A percentile compares a stretch with the other conserved stretches of the same genome.
These are phyloP conservation scores for Eugnorisma glareosa DNA, from an alignment of 2,888 invertebrate species.

Conservation along the genomic window DNA sequence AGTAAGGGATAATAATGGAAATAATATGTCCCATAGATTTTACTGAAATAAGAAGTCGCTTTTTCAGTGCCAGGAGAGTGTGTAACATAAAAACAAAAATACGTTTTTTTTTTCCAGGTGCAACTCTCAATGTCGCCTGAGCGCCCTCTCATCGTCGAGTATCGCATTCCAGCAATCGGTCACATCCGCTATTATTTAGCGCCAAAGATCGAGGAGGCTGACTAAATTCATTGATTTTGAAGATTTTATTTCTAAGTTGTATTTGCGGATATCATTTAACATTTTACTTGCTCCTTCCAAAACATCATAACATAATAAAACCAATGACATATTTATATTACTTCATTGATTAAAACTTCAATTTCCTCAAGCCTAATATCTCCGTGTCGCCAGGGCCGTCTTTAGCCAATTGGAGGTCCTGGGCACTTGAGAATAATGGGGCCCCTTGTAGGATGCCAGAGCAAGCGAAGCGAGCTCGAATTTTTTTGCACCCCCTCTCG, in stretches of 20 bases:
- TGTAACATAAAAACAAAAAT: too few species aligned
- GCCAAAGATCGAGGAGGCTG: constrained; percentile 99
- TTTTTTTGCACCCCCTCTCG: too few species aligned
- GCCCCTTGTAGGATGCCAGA: too few species aligned
- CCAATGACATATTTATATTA: too few species aligned
- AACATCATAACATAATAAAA: too few species aligned
- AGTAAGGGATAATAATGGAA: too few species aligned
- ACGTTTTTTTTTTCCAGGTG: constrained; percentile 89
- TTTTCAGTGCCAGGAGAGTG: background rate
- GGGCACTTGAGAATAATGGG: too few species aligned
- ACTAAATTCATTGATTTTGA: constrained; percentile 77
- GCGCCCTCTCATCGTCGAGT: constrained; percentile 99
- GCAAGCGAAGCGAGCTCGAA: too few species aligned
- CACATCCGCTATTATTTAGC: constrained; percentile 99
- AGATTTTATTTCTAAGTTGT: constrained; percentile 21
- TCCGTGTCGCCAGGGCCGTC: too few species aligned
- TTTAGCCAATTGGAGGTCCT: too few species aligned
- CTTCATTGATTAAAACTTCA: constrained; percentile 47
- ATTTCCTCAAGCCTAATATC: constrained; percentile 23
- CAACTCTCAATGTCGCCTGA: constrained; percentile 98
- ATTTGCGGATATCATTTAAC: constrained; percentile 19
- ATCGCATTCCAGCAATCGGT: constrained; percentile 98
- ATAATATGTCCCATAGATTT: background rate
- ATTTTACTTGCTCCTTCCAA: constrained; percentile 49
- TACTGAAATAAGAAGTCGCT: background rate